Conservation (phyloP, 2,113 vertebrate genomes). For the Platycercus adscitus region DNA sequence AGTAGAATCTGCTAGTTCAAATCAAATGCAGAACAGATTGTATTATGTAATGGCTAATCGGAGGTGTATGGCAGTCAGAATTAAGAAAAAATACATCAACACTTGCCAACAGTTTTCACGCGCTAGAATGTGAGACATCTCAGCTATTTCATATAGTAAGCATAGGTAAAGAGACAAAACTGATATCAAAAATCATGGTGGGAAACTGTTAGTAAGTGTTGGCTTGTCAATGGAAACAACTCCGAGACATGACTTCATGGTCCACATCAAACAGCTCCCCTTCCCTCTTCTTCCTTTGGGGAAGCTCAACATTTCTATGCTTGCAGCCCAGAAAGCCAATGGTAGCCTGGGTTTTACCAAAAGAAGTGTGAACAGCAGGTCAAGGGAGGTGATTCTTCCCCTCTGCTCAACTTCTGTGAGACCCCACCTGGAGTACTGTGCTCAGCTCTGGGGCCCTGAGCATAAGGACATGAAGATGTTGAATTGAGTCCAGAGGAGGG, state of each 20-base stretch:
- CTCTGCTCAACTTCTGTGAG: background rate
- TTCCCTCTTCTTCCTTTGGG: background rate
- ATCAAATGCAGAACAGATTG: conserved; percentile 37
- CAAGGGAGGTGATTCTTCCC: background rate
- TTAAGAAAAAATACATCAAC: conserved; percentile 8
- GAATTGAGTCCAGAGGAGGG: background rate
- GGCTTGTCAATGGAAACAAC: background rate
- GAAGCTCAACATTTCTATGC: background rate
- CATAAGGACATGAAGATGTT: background rate
- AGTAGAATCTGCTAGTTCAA: conserved; percentile 19
- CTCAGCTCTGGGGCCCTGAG: background rate
- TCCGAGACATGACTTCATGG: background rate
- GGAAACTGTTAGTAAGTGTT: background rate
- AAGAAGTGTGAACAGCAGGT: background rate
- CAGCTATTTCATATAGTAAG: background rate
- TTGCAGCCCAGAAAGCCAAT: background rate
- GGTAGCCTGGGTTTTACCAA: background rate
- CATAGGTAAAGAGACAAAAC: background rate
- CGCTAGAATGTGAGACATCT: background rate
- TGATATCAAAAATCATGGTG: background rate
- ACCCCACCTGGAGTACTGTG: background rate
- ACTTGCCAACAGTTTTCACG: conserved; percentile 13
- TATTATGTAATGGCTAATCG: conserved; percentile 2
- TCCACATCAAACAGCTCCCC: background rate
- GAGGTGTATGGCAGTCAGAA: conserved; percentile 19